Percentiles rank a stretch among this genome's conserved stretches.
Conservation (phyloP, 2,113 vertebrate species). For the Isurus oxyrinchus region DNA sequence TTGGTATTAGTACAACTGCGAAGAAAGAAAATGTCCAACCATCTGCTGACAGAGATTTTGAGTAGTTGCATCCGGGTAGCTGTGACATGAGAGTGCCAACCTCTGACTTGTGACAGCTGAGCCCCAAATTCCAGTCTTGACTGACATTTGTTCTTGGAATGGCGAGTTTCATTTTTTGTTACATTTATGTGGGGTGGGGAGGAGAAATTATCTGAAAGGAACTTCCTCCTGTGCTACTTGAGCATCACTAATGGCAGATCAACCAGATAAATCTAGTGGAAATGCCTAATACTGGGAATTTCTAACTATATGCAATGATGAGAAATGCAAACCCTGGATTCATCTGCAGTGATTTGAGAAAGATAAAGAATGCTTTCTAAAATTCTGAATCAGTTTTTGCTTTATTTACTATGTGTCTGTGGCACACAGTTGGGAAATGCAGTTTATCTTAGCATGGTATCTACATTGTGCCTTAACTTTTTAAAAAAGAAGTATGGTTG, state of each 20-base stretch:
- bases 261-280: not conserved
- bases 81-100: not conserved
- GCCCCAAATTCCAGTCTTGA: not conserved
- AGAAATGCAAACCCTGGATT: not conserved
- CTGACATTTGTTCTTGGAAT: not conserved
- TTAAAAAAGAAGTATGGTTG: not conserved
- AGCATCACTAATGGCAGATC: not conserved
- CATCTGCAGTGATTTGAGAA: not conserved
- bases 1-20: not conserved
- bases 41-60: not conserved
- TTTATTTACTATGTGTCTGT: not conserved
- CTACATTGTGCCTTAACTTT: not conserved
- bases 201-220: not conserved
- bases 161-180: not conserved
- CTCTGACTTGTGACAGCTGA: not conserved
- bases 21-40: not conserved
- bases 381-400: not conserved
- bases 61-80: not conserved
- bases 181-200: not conserved
- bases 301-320: not conserved
- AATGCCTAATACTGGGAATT: not conserved
- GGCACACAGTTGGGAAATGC: not conserved
- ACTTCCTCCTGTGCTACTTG: not conserved
- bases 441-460: not conserved
- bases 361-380: not conserved